phyloP scores from a whole-genome alignment of 2,113 vertebrate species.

The Ploceus nigricollis region DNA sequence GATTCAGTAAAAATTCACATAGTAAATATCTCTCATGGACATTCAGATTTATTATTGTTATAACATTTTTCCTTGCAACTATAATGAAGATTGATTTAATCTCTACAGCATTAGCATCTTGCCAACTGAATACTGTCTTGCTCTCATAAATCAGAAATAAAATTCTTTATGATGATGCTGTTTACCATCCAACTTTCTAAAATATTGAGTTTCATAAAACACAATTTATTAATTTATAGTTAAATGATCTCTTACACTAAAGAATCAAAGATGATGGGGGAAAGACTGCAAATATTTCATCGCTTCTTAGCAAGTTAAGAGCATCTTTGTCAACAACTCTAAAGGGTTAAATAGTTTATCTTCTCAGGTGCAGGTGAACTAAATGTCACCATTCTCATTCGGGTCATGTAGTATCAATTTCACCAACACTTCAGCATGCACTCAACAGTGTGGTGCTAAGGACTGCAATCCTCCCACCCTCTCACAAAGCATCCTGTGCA shows the following conservation, averaged over 20 bases:
- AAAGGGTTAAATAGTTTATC: neutral
- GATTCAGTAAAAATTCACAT: neutral
- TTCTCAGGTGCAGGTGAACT: neutral
- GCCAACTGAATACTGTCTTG: neutral
- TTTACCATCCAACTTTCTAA: neutral
- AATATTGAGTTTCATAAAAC: neutral
- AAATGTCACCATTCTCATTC: neutral
- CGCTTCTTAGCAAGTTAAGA: neutral
- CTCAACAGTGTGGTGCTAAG: neutral
- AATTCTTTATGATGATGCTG: neutral
- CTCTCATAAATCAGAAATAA: neutral
- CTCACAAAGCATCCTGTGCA: accelerated
- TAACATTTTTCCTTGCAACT: neutral
- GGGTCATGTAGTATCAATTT: neutral
- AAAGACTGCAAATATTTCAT: neutral
- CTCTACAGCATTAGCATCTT: neutral
- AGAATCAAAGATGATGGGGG: neutral
- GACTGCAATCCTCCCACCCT: neutral
- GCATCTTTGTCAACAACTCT: neutral
- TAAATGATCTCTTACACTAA: neutral
- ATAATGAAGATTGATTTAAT: slow-evolving; percentile 33
- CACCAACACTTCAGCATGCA: neutral
- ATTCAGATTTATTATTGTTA: slow-evolving; percentile 2
- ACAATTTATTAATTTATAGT: neutral
- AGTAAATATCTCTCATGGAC: neutral